Base-by-base conservation (phyloP, 2,113 vertebrate species). In the Uropsilus gracilis region DNA sequence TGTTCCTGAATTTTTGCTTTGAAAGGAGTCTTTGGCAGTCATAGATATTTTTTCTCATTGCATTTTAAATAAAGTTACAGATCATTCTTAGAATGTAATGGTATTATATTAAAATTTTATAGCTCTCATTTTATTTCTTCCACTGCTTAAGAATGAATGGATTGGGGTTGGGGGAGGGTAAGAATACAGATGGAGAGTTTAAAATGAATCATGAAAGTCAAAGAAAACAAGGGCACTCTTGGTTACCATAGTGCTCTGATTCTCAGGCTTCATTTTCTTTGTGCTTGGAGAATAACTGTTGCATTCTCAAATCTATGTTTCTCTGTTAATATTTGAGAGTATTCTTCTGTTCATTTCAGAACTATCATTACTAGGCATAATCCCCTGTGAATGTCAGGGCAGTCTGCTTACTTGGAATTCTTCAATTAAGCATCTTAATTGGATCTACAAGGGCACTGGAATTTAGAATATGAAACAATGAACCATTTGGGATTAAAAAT, bases 381-480 rank as follows among this genome's bases (percentile, higher is more conserved):
- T 92, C 81, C 76, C 81, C 86, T 81, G 39, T 81, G 88, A 55
- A 1, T 86, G 12, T 53, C 44, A 93, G 64, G 63, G 6, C 53
- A 96, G 46, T 57, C 13, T 90, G 82, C 57, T 75, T 63, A 95
- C 63, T 64, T 89, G 77, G 44, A 91, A 97, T 95, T 96, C 64
- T 78, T 94, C 44, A 86, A 73, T 97, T 98, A 94, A 97, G 84
- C 90, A 46, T 78, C 81, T 88, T 98, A 97, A 97, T 96, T 95
- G 94, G 89, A 95, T 73, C 91, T 73, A 94, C 92, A 98, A 97
- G 91, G 95, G 81, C 95, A 97, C 0, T 93, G 91, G 39, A 96
- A 98, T 71, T 78, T 93, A 92, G 94, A 98, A 91, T 95, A 94
- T 63, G 61, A 97, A 97, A 69, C 42, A 89, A 96, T 85, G 76